These are phyloP conservation scores for Gari tellinella DNA, from an alignment of 2,888 invertebrate genomes.

Conservation along the genomic window DNA sequence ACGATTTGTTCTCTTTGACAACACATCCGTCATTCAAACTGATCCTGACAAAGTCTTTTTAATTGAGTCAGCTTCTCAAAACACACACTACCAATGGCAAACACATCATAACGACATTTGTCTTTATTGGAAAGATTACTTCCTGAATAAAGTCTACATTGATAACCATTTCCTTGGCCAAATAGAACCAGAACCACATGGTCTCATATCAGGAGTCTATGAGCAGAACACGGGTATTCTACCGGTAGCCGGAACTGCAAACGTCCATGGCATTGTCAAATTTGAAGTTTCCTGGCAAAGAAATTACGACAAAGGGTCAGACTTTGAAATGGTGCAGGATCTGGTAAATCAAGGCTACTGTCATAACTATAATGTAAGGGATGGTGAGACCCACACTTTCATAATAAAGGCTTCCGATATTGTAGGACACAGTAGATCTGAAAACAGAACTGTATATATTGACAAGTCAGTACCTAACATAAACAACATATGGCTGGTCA, in stretches of 20 bases:
- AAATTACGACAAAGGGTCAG: not conserved
- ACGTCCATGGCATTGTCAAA: slow-evolving; percentile 53
- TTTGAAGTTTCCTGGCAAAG: slow-evolving; percentile 34
- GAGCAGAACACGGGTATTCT: slow-evolving; percentile 59
- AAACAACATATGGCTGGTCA: slow-evolving; percentile 55
- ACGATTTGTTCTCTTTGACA: slow-evolving; percentile 58
- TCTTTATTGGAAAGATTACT: slow-evolving; percentile 56
- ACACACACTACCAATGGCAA: slow-evolving; percentile 58
- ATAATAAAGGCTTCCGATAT: slow-evolving; percentile 57
- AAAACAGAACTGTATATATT: slow-evolving; percentile 48
- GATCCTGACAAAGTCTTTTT: slow-evolving; percentile 13
- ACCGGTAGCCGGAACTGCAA: slow-evolving; percentile 56
- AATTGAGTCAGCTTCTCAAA: slow-evolving; percentile 41
- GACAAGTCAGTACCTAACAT: slow-evolving; percentile 61
- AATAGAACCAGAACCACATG: slow-evolving; percentile 30
- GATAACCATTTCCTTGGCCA: slow-evolving; percentile 43
- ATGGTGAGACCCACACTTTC: slow-evolving; percentile 55
- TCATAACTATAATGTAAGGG: slow-evolving; percentile 24
- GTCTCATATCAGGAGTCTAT: slow-evolving; percentile 45
- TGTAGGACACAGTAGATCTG: slow-evolving; percentile 44
- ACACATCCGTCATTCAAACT: slow-evolving; percentile 33
- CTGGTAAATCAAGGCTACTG: slow-evolving; percentile 46
- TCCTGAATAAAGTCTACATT: slow-evolving; percentile 43
- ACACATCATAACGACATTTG: slow-evolving; percentile 52
- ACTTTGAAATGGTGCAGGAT: slow-evolving; percentile 17